These are phyloP conservation scores for Ammodytes marinus DNA, from an alignment of 2,113 vertebrate species.

Conservation along the genomic window DNA sequence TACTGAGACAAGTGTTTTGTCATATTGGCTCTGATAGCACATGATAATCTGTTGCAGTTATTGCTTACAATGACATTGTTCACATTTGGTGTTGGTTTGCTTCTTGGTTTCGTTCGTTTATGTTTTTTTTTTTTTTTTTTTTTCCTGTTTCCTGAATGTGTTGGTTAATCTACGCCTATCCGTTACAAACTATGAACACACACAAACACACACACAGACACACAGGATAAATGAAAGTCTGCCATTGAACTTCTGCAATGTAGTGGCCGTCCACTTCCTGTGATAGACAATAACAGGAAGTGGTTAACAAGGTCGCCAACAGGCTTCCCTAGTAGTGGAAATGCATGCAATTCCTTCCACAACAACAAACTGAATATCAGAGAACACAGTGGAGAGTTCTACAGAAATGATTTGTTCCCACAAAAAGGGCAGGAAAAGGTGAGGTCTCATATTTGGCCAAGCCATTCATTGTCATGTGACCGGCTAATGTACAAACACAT, in stretches of 20 bases:
- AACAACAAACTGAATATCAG: conserved; percentile 41
- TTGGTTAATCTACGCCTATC: conserved; percentile 19
- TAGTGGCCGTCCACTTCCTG: conserved; percentile 81
- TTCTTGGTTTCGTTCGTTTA: not conserved
- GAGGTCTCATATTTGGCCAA: conserved; percentile 30
- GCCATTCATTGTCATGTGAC: conserved; percentile 13
- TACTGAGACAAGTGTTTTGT: conserved; percentile 25
- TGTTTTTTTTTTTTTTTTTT: not conserved
- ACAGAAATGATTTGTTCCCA: conserved; percentile 20
- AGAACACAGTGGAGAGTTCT: conserved; percentile 21
- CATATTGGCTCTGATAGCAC: conserved; percentile 19
- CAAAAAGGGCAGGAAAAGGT: conserved; percentile 59
- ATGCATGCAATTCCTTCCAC: conserved; percentile 54
- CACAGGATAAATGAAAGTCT: conserved; percentile 72
- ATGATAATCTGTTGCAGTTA: conserved; percentile 33
- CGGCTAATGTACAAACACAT: conserved; percentile 15
- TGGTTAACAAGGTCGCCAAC: conserved; percentile 80
- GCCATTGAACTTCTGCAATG: conserved; percentile 73
- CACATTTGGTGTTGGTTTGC: conserved; percentile 21
- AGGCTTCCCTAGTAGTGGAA: conserved; percentile 58
- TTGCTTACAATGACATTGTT: conserved; percentile 19
- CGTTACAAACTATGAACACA: conserved; percentile 50
- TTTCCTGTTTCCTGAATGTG: conserved; percentile 21
- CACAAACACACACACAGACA: conserved; percentile 42
- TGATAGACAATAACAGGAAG: conserved; percentile 85